A percentile compares a stretch with the other conserved stretches of the same genome.
Evolutionary conservation across 2,888 invertebrate species (phyloP).

Genomic region (Nephrotoma guestfalica): DNA sequence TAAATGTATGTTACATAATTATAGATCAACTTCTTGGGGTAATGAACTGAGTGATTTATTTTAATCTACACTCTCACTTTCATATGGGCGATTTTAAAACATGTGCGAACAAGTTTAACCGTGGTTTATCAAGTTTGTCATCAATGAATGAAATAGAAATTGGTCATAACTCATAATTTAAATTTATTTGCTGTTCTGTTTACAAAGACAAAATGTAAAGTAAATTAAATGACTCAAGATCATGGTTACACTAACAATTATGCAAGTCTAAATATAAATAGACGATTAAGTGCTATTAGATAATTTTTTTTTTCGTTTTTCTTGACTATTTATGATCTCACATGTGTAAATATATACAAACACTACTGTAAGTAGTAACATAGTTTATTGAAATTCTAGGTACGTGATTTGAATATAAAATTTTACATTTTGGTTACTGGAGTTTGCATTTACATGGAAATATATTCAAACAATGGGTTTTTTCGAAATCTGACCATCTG

Average conservation of each 20-base stretch:
- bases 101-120: neutral
- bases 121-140: neutral
- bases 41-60: too few species aligned
- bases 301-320: neutral
- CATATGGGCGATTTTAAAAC: neutral
- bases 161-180: neutral
- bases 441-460: neutral
- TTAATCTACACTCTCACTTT: neutral
- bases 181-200: neutral
- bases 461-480: neutral
- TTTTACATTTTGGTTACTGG: neutral
- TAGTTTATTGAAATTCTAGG: neutral
- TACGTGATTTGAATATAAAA: neutral
- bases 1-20: too few species aligned
- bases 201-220: neutral
- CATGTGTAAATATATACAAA: neutral
- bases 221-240: neutral
- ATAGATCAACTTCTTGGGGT: too few species aligned
- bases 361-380: neutral
- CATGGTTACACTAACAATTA: neutral
- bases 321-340: neutral
- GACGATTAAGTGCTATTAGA: neutral
- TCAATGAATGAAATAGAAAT: neutral
- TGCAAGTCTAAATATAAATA: neutral
- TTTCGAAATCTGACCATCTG: neutral